Evolutionary conservation across 1,140 invertebrate species (phyloP), one percentile per base, ranked within the genome.

Genomic region (Gonatopus flavifemur): DNA sequence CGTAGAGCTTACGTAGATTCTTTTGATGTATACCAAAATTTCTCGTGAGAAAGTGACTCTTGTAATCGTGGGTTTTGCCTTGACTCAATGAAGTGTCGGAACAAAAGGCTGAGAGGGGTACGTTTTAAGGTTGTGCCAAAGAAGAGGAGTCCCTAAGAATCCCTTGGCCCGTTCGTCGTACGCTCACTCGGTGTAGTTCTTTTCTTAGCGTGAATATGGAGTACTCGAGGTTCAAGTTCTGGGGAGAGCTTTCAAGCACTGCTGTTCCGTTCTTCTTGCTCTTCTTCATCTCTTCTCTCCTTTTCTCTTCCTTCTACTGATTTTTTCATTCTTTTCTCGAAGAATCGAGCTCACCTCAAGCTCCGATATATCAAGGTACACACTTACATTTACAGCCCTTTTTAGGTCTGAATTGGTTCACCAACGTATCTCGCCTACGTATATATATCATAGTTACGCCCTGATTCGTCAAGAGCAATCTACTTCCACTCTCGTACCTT

Each of bases 181-280:
- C n/a, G n/a, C n/a, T n/a, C n/a, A n/a, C n/a, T n/a, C 59, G 57
- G 50, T 66, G 70, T 64, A 59, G 58, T 65, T 69, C 67, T n/a
- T n/a, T n/a, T n/a, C n/a, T 70, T 60, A 55, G 64, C 44, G 54
- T 66, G 69, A 51, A n/a, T n/a, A 67, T 70, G 67, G 69, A 72
- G 70, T 72, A 59, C 62, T 49, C 54, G 54, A 20, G 30, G 54
- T 49, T 68, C 43, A 68, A 70, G 67, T 67, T 63, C 63, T 66
- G 57, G 62, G 52, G 55, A 72, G 66, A 59, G 68, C 63, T 72
- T 68, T 76, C 59, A 52, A 67, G 63, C 37, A 36, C 28, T 36
- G 31, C 40, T 32, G 25, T 33, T n/a, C n/a, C 32, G 24, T 37
- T 16, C 18, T 18, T 24, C 25, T 13, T 50, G 40, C 50, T 42